A percentile compares a stretch with the other conserved stretches of the same genome.
Evolutionary conservation across 2,797 vertebrate species (phyloP).

Genomic region (Astyanax mexicanus): DNA sequence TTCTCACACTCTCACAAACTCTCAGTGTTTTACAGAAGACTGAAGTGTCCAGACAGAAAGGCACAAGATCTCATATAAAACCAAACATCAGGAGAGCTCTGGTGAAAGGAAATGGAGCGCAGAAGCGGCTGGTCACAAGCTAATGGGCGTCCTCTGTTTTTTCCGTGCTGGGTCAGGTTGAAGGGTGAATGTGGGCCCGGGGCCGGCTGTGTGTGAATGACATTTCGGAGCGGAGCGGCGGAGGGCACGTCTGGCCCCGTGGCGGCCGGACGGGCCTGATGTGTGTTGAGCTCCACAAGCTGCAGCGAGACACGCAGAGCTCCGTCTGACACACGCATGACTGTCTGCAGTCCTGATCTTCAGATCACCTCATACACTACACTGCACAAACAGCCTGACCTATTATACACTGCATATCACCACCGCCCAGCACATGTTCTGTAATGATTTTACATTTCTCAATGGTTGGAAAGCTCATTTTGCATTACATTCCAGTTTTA

Average conservation of each 20-base stretch:
- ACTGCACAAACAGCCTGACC: background rate
- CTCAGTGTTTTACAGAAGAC: background rate
- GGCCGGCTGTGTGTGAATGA: conserved; percentile 69
- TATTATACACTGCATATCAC: too few species aligned
- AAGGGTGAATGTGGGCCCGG: conserved; percentile 69
- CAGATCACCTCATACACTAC: background rate
- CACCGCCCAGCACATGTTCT: too few species aligned
- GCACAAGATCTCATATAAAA: background rate
- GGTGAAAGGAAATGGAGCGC: conserved; percentile 22
- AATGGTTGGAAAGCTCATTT: too few species aligned
- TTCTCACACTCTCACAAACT: too few species aligned
- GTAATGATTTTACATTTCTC: too few species aligned
- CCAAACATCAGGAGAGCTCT: background rate
- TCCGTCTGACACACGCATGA: background rate
- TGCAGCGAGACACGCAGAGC: conserved; percentile 42
- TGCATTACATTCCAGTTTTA: too few species aligned
- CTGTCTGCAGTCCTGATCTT: conserved; percentile 1
- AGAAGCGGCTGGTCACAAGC: conserved; percentile 30
- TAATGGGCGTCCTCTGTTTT: conserved; percentile 63
- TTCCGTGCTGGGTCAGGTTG: conserved; percentile 69
- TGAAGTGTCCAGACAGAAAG: background rate
- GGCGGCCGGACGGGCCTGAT: conserved; percentile 67
- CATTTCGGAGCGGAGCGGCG: conserved; percentile 75
- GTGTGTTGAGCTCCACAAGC: conserved; percentile 65
- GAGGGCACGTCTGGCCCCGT: conserved; percentile 69